Evolutionary conservation across 2,888 invertebrate species (phyloP).

Genomic region (Orthosia incerta): DNA sequence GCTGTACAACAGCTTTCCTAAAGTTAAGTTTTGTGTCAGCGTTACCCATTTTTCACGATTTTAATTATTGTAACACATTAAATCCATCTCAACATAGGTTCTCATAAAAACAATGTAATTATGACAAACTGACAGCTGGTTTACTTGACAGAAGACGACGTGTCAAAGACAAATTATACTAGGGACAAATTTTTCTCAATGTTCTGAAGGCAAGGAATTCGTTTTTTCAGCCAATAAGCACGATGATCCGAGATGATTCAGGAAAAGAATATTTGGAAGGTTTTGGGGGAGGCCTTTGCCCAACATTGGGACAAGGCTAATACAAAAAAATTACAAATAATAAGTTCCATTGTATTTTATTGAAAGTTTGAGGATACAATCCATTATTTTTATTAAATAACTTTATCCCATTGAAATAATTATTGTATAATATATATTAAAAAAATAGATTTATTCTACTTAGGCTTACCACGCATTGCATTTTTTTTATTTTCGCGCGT

Average conservation of each 20-base stretch:
- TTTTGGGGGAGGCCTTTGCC: too few species aligned
- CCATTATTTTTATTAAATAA: not conserved
- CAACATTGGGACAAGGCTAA: too few species aligned
- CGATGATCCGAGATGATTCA: too few species aligned
- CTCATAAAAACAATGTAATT: conserved; percentile 80
- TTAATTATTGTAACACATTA: conserved; percentile 74
- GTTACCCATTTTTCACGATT: conserved; percentile 95
- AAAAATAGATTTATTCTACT: too few species aligned
- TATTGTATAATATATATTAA: too few species aligned
- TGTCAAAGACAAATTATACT: conserved; percentile 69
- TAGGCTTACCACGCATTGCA: too few species aligned
- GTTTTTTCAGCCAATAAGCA: not conserved
- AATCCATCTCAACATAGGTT: conserved; percentile 80
- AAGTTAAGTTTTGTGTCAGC: conserved; percentile 99
- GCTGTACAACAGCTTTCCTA: conserved; percentile 99
- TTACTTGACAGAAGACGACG: conserved; percentile 64
- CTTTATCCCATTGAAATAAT: too few species aligned
- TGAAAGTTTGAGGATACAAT: too few species aligned
- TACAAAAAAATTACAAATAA: too few species aligned
- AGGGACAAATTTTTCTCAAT: not conserved
- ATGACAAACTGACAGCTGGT: conserved; percentile 58
- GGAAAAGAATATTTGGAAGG: too few species aligned
- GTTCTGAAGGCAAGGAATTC: not conserved
- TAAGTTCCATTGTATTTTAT: not conserved
- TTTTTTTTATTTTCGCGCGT: too few species aligned